Conservation (phyloP, 1,140 invertebrate species). For the Pomacea maculata region DNA sequence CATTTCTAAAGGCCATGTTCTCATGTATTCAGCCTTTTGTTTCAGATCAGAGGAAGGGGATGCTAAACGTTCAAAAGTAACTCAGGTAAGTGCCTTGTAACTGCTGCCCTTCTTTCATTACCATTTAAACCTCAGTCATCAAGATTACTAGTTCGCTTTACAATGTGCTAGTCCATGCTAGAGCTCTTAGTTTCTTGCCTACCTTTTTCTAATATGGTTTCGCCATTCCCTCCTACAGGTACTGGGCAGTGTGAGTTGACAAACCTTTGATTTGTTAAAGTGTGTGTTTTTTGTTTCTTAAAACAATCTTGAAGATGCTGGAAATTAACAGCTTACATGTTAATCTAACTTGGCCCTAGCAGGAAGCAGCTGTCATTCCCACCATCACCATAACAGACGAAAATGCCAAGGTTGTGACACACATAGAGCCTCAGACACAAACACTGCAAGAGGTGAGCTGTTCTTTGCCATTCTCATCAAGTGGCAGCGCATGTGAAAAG, state of each 20-base stretch:
- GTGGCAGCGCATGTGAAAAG: no score
- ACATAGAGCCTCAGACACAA: constrained; percentile 28
- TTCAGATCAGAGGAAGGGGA: constrained; percentile 40
- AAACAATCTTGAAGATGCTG: neutral
- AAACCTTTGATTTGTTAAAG: neutral
- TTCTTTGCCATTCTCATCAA: no score
- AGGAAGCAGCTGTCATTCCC: constrained; percentile 41
- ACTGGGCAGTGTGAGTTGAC: neutral
- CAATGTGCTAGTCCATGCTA: no score
- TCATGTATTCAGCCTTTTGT: constrained; percentile 10
- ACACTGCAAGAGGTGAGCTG: no score
- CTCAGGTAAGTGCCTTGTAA: constrained; percentile 32
- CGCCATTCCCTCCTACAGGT: neutral
- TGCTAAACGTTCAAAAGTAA: constrained; percentile 44
- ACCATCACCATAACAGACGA: constrained; percentile 56
- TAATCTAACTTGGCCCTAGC: neutral
- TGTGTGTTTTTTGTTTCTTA: neutral
- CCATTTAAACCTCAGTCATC: no score
- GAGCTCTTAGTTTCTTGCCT: no score
- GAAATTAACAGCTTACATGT: neutral
- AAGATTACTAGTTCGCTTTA: no score
- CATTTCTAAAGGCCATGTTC: neutral
- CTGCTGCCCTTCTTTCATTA: neutral
- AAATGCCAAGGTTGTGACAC: constrained; percentile 39
- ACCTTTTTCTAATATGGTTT: no score